Evolutionary conservation across 2,888 invertebrate genomes (phyloP), one percentile per base, ranked within the genome.

Genomic region (Tethea ocularis): DNA sequence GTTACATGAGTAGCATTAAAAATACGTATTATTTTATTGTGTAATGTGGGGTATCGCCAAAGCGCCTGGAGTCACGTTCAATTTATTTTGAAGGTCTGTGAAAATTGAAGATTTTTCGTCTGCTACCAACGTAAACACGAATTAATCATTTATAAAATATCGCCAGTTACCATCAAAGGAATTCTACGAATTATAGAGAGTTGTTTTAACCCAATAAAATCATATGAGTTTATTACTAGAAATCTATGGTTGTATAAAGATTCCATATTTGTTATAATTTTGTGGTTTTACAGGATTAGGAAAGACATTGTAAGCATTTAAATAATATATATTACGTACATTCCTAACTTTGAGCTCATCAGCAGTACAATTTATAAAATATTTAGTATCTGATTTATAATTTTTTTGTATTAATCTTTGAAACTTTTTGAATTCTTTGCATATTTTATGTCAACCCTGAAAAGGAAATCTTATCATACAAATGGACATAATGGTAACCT

Each of bases 81-180:
- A 69, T 74, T 75, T 67, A 63, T 66, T 71, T 73, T 77, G 79
- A 72, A 74, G 64, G 65, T 29, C 63, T 62, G 64, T 68, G 62
- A 67, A 68, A 69, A 64, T 56, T 54, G 54, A 22, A 61, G 55
- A 57, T 61, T 46, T 24, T 60, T 56, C 55, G 41, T 54, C 57
- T 23, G 24, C 53, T 51, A 36, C 52, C 20, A 55, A 41, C 57
- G 63, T 63, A 33, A 11, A 52, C 46, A 8, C 6, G 52, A 52
- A 41, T 38, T 52, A 52, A 52, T 57, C 46, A 56, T 56, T 51
- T 56, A 51, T 1, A 38, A 0, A 38, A 10, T n/a, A 56, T 46
- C 51, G 29, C 26, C 53, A 17, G 53, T 8, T 53, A 20, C 26
- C 13, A n/a, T 11, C 33, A 17, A 53, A 26, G 11, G 3, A 29